Evolutionary conservation across 30 jellyfish, hydroid and myxozoan genomes (phyloP), one percentile per base, ranked within the genome.

Genomic region (Pelagia noctiluca): DNA sequence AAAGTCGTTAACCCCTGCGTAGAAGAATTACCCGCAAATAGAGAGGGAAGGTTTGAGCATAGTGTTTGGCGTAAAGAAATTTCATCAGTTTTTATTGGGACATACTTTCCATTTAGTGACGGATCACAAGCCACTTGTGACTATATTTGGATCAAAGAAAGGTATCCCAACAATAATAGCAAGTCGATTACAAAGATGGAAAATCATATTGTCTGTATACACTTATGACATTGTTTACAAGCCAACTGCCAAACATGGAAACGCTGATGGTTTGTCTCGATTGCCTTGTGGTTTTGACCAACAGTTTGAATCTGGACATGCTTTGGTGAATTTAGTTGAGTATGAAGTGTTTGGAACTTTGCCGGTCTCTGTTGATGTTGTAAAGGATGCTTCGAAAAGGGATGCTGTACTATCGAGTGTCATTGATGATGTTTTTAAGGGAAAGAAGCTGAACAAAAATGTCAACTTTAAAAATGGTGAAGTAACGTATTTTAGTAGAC

Each of bases 261-360:
- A 47, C 81, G 90, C 90, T 80, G 90, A 80, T 64, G 90, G 83
- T 25, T 50, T 80, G 50, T 80, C 90, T 80, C 83, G 90, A 64
- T 80, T 80, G 83, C 83, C 90, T 42, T 63, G n/a, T 63, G 77
- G 77, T 63, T 65, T 81, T 54, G 84, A 80, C 76, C 91, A 83
- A 80, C 91, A 64, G 84, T 66, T 80, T 80, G 91, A 80, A 80
- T 80, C 84, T 80, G 91, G 91, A 38, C 84, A 80, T 64, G 91
- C 91, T 35, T 48, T 80, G 83, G 84, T 64, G 66, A 82, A 78
- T 65, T 70, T 78, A 38, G 74, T 78, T 50, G 89, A 78, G 46
- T 78, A 60, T 47, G 89, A 78, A 35, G 89, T 78, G 89, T 78
- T 78, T 78, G 89, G 89, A 32, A 48, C 89, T 63, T 78, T 78